Conservation (phyloP, 2,113 vertebrate genomes). For the Panurus biarmicus region DNA sequence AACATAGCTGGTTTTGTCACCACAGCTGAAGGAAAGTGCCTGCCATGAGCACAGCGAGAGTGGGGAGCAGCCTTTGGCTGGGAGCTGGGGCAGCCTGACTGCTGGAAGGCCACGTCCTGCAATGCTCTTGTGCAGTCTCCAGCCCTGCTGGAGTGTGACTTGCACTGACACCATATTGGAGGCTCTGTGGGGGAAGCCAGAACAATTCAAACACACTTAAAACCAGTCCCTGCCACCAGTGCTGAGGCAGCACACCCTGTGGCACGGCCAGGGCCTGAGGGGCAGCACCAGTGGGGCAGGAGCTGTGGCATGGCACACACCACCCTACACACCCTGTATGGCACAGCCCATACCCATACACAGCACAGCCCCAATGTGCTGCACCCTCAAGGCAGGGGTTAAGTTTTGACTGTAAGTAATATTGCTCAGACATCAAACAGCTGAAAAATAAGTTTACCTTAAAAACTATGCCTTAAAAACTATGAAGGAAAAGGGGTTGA, state of each 20-base stretch:
- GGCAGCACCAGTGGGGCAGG: background rate
- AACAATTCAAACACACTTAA: background rate
- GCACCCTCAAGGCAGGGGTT: background rate
- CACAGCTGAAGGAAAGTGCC: background rate
- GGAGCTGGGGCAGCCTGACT: background rate
- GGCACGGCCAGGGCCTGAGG: background rate
- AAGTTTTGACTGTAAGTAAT: background rate
- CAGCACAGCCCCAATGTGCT: rapidly evolving
- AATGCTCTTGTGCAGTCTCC: rapidly evolving
- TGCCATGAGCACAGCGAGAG: rapidly evolving
- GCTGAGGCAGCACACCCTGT: background rate
- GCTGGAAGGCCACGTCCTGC: rapidly evolving
- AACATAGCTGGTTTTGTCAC: background rate
- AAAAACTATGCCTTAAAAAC: background rate
- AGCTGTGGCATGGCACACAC: background rate
- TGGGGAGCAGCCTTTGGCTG: background rate
- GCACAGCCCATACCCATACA: background rate
- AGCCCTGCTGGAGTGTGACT: background rate
- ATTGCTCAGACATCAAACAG: background rate
- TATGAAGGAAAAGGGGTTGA: background rate
- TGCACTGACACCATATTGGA: rapidly evolving
- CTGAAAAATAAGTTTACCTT: background rate
- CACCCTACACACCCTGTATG: background rate
- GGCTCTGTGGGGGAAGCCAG: rapidly evolving
- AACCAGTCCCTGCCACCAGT: background rate